Evolutionary conservation across 2,113 vertebrate species (phyloP).

Genomic region (Phaethon lepturus): DNA sequence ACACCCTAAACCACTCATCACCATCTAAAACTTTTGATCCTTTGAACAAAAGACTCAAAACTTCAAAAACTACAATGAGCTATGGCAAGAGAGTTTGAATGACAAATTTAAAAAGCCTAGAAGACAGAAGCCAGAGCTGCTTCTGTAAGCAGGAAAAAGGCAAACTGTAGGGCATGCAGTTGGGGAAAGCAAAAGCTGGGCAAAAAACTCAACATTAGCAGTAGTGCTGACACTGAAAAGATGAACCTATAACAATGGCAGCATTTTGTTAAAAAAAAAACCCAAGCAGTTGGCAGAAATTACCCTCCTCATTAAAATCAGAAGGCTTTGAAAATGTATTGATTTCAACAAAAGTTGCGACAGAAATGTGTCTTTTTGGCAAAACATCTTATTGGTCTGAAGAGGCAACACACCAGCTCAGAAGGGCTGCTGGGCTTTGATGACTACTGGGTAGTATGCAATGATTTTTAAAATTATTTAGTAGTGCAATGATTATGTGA

Average conservation of each 20-base stretch:
- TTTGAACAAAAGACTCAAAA: not conserved
- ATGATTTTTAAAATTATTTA: not conserved
- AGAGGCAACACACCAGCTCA: not conserved
- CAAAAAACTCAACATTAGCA: not conserved
- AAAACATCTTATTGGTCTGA: not conserved
- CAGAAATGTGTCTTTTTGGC: not conserved
- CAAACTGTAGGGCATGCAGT: not conserved
- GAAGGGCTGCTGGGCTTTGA: not conserved
- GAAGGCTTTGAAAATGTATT: not conserved
- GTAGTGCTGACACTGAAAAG: not conserved
- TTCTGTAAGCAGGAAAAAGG: not conserved
- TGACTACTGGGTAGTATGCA: not conserved
- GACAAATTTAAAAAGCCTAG: not conserved
- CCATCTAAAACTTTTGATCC: not conserved
- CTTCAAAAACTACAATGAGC: not conserved
- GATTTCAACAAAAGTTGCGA: not conserved
- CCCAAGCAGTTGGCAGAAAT: not conserved
- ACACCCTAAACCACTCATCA: not conserved
- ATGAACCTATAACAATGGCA: not conserved
- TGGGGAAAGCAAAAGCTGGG: not conserved
- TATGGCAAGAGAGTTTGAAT: not conserved
- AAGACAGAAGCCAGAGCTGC: not conserved
- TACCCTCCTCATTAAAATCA: not conserved
- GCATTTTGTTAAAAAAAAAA: not conserved
- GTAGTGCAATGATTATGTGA: not conserved